Base-by-base conservation (phyloP, 2,888 invertebrate species). In the Rhodophaea formosa region DNA sequence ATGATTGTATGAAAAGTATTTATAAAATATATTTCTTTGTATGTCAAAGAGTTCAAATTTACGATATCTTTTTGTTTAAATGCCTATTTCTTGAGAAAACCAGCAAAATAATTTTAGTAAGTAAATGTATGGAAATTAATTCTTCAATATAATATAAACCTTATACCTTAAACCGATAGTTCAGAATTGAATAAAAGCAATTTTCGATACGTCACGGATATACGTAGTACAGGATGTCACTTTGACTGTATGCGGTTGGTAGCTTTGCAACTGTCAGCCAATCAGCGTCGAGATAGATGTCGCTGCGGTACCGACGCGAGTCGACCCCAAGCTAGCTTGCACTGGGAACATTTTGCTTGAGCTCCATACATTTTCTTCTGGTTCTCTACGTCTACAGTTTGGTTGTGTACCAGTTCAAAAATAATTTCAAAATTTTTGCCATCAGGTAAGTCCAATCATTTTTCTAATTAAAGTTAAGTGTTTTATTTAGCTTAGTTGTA, bases 301-400 rank as follows among this genome's bases (percentile, higher is more conserved):
- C 91, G 90, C 87, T 82, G 66, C 66, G 61, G 79, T 81, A 77
- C 74, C 80, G 87, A 91, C 90, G 90, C 90, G 86, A 86, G 80
- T 71, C 86, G 83, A 82, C 84, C 87, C 87, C 89, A 89, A 89
- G 90, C 91, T 80, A 82, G 86, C 89, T 88, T 82, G 86, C 79
- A 78, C 84, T 84, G 84, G 87, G 89, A 90, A 89, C 87, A 83
- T 82, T n/a, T 91, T 87, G 84, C 88, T 88, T 88, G 88, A 88
- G 89, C 90, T 82, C 87, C 91, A 91, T 92, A 91, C 91, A 91
- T 90, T 91, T 89, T 88, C 91, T 91, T 92, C 89, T 88, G 88
- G 88, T 84, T 89, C 90, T 87, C 88, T 90, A 89, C 89, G 88
- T 88, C 86, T 90, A 86, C 88, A 88, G 91, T 91, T 91, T 90